Evolutionary conservation across 1,140 invertebrate genomes (phyloP).

Genomic region (Drosophila parabipectinata): DNA sequence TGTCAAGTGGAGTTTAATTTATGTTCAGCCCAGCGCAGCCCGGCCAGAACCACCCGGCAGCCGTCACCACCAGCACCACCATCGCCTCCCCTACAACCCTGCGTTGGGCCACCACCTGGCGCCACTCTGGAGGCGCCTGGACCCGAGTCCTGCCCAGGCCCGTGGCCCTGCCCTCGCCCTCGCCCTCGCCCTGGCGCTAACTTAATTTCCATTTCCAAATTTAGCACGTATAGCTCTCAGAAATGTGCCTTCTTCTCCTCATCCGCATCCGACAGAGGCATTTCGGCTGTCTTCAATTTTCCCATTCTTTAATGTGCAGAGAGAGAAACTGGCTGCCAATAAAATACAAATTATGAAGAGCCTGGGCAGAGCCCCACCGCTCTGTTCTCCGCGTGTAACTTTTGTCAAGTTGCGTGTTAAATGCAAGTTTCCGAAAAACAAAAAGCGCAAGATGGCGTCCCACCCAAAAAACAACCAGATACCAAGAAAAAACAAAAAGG

Average conservation of each 20-base stretch:
- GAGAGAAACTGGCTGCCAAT: not conserved
- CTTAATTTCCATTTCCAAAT: slow-evolving; percentile 81
- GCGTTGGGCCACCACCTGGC: slow-evolving; percentile 33
- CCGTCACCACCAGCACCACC: not conserved
- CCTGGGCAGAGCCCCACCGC: not conserved
- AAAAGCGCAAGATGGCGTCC: slow-evolving; percentile 26
- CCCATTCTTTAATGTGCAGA: not conserved
- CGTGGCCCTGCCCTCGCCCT: slow-evolving; percentile 28
- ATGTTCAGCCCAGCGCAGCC: slow-evolving; percentile 39
- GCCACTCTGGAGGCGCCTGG: slow-evolving; percentile 45
- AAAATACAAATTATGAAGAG: not conserved
- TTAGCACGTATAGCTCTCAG: slow-evolving; percentile 63
- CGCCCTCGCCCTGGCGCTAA: slow-evolving; percentile 39
- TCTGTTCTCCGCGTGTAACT: slow-evolving; percentile 26
- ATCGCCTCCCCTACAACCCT: not conserved
- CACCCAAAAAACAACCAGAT: slow-evolving; percentile 15
- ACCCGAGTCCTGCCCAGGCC: slow-evolving; percentile 3
- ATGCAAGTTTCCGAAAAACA: slow-evolving; percentile 64
- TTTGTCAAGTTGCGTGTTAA: slow-evolving; percentile 59
- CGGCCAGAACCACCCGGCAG: slow-evolving; percentile 4
- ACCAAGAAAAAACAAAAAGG: slow-evolving; percentile 11
- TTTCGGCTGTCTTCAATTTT: not conserved
- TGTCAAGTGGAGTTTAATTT: slow-evolving; percentile 63
- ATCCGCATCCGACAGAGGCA: not conserved
- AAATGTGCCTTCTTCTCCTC: not conserved